These are phyloP conservation scores for Mechanitis messenoides DNA, from an alignment of 2,888 invertebrate genomes.

Conservation along the genomic window DNA sequence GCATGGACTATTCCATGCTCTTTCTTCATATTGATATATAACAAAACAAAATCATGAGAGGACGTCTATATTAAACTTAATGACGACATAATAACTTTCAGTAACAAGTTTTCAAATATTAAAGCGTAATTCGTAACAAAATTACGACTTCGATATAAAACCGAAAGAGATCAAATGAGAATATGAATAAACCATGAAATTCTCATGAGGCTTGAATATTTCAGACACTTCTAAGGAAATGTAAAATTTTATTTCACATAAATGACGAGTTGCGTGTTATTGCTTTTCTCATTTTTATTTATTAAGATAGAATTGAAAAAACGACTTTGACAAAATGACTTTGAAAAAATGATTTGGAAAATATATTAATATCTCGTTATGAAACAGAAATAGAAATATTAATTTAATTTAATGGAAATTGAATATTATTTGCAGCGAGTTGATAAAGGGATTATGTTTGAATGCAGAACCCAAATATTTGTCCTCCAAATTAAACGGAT, in stretches of 20 bases:
- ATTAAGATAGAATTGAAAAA: no score
- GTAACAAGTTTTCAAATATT: background rate
- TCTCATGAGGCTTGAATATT: background rate
- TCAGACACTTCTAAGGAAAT: slow-evolving; percentile 7
- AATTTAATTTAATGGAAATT: background rate
- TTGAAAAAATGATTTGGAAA: background rate
- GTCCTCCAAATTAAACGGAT: background rate
- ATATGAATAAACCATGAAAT: slow-evolving; percentile 10
- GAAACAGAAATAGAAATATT: background rate
- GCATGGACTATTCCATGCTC: no score
- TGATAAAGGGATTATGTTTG: slow-evolving; percentile 2
- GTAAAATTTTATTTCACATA: slow-evolving; percentile 12
- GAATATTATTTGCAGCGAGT: background rate
- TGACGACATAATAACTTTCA: background rate
- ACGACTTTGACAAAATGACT: no score
- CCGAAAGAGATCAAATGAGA: slow-evolving; percentile 8
- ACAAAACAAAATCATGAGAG: no score
- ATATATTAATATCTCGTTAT: background rate
- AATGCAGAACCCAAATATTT: background rate
- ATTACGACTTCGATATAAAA: slow-evolving; percentile 9
- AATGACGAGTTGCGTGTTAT: no score
- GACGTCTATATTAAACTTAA: no score
- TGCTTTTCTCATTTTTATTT: no score
- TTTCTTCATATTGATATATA: no score
- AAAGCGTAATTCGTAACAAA: background rate